Evolutionary conservation across 2,888 invertebrate genomes (phyloP), one percentile per base, ranked within the genome.

Genomic region (Euplexia lucipara): DNA sequence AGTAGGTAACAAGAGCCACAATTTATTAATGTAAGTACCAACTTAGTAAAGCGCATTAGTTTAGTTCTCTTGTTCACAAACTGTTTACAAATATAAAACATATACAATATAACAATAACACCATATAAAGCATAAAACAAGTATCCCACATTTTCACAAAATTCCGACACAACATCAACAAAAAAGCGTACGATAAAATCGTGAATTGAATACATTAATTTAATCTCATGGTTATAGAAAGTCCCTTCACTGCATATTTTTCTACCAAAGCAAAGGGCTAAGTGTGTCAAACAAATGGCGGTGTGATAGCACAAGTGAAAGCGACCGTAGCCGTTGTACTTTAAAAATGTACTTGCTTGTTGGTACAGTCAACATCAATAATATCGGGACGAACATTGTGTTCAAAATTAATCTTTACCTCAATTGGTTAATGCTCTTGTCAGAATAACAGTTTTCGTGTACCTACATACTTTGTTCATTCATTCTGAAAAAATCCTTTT

Each of bases 301-400:
- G 57, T 51, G 72, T 78, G 85, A 86, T 85, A 86, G 83, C 77
- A 75, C 45, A 77, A 89, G 89, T 86, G 90, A 89, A 89, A 90
- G 90, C 78, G 75, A 37, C 54, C 49, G 22, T 49, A 57, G 61
- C 69, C 47, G 44, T 54, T 20, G 68, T 58, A 57, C 70, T 51
- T 74, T 76, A 54, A 53, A n/a, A 68, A 70, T 64, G 61, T 70
- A 74, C 70, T 45, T n/a, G 1, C 5, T 26, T 8, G 30, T 16
- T 4, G 16, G 10, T 3, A n/a, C n/a, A n/a, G n/a, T n/a, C n/a
- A n/a, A n/a, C n/a, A n/a, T n/a, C n/a, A n/a, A n/a, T n/a, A n/a
- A n/a, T n/a, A n/a, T n/a, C n/a, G n/a, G n/a, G n/a, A n/a, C n/a
- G n/a, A n/a, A n/a, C n/a, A n/a, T n/a, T n/a, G n/a, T n/a, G n/a